phyloP scores from a whole-genome alignment of 2,797 vertebrate species.

The Salarias fasciatus region DNA sequence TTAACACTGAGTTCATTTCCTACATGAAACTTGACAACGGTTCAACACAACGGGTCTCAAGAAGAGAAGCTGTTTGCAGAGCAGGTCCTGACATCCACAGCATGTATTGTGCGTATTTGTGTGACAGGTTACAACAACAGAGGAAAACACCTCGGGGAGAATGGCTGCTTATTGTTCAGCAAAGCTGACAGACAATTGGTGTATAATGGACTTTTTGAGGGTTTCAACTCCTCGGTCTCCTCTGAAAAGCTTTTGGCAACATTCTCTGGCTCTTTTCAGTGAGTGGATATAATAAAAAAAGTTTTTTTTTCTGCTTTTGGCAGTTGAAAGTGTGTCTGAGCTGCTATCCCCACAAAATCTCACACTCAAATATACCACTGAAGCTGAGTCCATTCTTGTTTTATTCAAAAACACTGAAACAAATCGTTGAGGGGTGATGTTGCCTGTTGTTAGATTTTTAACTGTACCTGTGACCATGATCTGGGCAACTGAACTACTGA shows the following conservation, averaged over 20 bases:
- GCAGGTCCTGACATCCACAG: slow-evolving; percentile 6
- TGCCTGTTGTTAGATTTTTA: neutral
- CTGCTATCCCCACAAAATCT: slow-evolving; percentile 29
- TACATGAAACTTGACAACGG: slow-evolving; percentile 5
- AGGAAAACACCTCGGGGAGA: neutral
- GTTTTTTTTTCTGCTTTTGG: slow-evolving; percentile 7
- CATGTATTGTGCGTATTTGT: neutral
- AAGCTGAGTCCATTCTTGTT: neutral
- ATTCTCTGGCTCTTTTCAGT: neutral
- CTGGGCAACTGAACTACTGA: neutral
- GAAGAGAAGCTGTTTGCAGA: neutral
- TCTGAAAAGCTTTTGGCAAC: slow-evolving; percentile 29
- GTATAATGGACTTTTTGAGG: slow-evolving; percentile 1
- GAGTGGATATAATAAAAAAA: slow-evolving; percentile 10
- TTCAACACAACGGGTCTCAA: neutral
- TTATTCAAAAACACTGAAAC: slow-evolving; percentile 1
- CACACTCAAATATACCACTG: slow-evolving; percentile 33
- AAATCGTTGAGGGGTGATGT: neutral
- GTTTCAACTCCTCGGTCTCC: slow-evolving; percentile 17
- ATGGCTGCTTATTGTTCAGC: slow-evolving; percentile 7
- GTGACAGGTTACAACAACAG: neutral
- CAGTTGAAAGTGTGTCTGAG: neutral
- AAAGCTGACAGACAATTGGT: slow-evolving; percentile 5
- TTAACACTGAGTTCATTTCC: slow-evolving; percentile 7
- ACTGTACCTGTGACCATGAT: neutral